phyloP scores from a whole-genome alignment of 2,888 invertebrate genomes.

The Abrostola triplasia region DNA sequence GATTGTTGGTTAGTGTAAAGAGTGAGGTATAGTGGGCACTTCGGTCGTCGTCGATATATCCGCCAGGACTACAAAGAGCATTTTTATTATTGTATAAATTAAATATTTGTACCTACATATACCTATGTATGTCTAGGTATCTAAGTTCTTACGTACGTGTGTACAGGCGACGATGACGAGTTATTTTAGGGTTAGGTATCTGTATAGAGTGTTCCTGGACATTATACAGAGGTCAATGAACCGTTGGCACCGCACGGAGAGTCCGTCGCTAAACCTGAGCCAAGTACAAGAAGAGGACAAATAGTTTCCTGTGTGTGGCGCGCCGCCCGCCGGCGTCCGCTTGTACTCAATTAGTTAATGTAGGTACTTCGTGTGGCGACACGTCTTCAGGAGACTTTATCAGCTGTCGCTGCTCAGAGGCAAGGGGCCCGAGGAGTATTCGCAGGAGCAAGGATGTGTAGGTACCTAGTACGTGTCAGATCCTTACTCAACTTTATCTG shows the following conservation, averaged over 20 bases:
- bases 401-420: not conserved
- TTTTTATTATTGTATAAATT: no score
- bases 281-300: not conserved
- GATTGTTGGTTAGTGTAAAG: not conserved
- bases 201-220: no score
- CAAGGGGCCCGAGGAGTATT: not conserved
- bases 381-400: not conserved
- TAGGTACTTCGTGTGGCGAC: conserved; percentile 2
- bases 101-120: no score
- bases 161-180: no score
- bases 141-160: no score
- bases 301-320: conserved; percentile 4
- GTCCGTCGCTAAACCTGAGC: conserved; percentile 2
- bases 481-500: conserved; percentile 87
- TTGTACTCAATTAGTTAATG: conserved; percentile 40
- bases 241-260: not conserved
- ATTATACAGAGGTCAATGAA: no score
- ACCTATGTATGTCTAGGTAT: no score
- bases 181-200: no score
- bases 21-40: not conserved
- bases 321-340: conserved; percentile 21
- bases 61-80: no score
- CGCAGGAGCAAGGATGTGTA: not conserved
- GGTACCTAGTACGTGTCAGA: not conserved
- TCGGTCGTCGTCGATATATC: not conserved